Evolutionary conservation across 2,113 vertebrate genomes (phyloP).

Genomic region (Microtus richardsoni): DNA sequence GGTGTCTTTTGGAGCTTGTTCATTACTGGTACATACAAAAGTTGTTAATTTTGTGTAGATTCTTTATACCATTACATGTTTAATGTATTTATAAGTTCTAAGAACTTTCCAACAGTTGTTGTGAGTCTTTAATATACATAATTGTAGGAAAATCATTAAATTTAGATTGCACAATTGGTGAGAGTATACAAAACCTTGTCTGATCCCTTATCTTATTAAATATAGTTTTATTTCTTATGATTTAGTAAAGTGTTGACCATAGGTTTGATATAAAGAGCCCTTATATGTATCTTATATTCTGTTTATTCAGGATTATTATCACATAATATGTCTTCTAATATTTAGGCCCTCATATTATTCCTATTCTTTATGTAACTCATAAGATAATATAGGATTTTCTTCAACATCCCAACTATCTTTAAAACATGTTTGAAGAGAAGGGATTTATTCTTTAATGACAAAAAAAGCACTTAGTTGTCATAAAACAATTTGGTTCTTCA

Average conservation of each 20-base stretch:
- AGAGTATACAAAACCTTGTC: background rate
- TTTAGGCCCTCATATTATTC: background rate
- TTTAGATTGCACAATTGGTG: background rate
- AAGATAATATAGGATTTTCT: background rate
- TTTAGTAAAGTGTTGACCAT: background rate
- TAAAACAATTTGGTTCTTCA: background rate
- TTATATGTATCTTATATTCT: background rate
- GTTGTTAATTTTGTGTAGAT: background rate
- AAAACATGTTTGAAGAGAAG: background rate
- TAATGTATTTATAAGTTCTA: background rate
- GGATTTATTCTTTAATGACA: background rate
- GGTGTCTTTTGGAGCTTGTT: too few relatives aligned
- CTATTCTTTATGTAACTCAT: background rate
- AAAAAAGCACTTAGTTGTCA: background rate
- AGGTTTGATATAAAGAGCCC: background rate
- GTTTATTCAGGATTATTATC: background rate
- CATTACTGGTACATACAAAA: too few relatives aligned
- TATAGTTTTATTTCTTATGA: background rate
- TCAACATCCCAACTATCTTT: background rate
- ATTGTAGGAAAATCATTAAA: background rate
- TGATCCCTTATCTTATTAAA: background rate
- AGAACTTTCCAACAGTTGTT: background rate
- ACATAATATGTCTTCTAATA: background rate
- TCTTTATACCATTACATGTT: background rate
- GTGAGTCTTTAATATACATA: background rate